Percentiles rank a stretch among this genome's conserved stretches.
phyloP scores from a whole-genome alignment of 2,797 vertebrate genomes.

The Pterois miles region DNA sequence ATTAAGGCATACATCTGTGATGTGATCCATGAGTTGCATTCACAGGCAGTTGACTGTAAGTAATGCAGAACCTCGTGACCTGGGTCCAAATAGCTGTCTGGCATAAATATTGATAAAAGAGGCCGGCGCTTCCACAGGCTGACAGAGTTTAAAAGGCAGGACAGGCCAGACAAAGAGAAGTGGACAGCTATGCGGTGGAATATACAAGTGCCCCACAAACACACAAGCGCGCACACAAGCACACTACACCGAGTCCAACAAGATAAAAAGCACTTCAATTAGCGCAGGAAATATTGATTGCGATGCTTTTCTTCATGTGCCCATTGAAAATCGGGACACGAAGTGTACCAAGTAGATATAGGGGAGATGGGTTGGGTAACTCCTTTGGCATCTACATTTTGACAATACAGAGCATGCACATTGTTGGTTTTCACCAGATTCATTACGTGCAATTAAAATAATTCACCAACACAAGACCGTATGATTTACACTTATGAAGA shows the following conservation, averaged over 20 bases:
- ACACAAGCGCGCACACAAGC: background rate
- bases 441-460: constrained; percentile 28
- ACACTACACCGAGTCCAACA: constrained; percentile 57
- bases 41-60: constrained; percentile 38
- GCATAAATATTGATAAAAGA: constrained; percentile 73
- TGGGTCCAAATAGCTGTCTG: constrained; percentile 60
- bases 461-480: background rate
- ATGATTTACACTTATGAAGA: constrained; percentile 4
- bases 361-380: constrained; percentile 60
- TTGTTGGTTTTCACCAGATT: constrained; percentile 7
- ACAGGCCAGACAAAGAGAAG: constrained; percentile 61
- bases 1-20: constrained; percentile 24
- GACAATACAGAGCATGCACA: constrained; percentile 50
- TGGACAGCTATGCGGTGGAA: constrained; percentile 60
- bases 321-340: constrained; percentile 77
- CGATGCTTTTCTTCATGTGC: constrained; percentile 79
- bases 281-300: constrained; percentile 86
- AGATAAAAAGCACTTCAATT: constrained; percentile 87
- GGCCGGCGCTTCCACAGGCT: constrained; percentile 50
- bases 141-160: constrained; percentile 70
- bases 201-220: constrained; percentile 56
- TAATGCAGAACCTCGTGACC: constrained; percentile 48
- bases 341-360: constrained; percentile 72
- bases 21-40: constrained; percentile 36
- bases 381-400: constrained; percentile 65